Evolutionary conservation across 2,888 invertebrate species (phyloP).

Genomic region (Idaea aversata): DNA sequence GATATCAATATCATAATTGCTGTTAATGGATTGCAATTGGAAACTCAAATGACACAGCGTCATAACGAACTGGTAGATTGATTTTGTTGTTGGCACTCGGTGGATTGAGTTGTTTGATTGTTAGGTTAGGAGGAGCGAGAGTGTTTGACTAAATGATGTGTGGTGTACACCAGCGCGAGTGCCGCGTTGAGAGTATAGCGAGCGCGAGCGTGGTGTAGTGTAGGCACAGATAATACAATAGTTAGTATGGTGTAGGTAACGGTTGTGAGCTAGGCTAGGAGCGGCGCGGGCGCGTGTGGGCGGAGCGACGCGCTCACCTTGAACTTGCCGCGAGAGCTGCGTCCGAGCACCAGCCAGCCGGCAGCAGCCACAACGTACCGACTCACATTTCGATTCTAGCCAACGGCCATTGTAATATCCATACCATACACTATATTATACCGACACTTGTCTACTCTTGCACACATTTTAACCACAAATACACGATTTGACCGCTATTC

Average conservation of each 20-base stretch:
- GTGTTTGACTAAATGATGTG: conserved; percentile 51
- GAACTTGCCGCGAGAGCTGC: conserved; percentile 75
- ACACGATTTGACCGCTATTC: too few relatives aligned
- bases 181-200: conserved; percentile 19
- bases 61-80: conserved; percentile 34
- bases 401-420: conserved; percentile 22
- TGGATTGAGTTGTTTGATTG: conserved; percentile 29
- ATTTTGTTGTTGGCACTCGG: conserved; percentile 42
- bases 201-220: conserved; percentile 45
- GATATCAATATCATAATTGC: conserved; percentile 22
- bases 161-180: conserved; percentile 5
- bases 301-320: conserved; percentile 78
- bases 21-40: conserved; percentile 20
- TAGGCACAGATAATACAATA: conserved; percentile 59
- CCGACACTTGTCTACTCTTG: too few relatives aligned
- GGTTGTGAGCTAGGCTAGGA: conserved; percentile 50
- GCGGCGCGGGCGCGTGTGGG: conserved; percentile 59
- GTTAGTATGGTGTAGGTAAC: conserved; percentile 56
- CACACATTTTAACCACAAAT: too few relatives aligned
- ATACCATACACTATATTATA: neutral
- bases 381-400: conserved; percentile 35
- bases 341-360: conserved; percentile 35
- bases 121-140: conserved; percentile 44
- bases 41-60: conserved; percentile 14
- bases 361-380: conserved; percentile 18